Base-by-base conservation (phyloP, 1,140 invertebrate species). In the Scaptomyza hsui region DNA sequence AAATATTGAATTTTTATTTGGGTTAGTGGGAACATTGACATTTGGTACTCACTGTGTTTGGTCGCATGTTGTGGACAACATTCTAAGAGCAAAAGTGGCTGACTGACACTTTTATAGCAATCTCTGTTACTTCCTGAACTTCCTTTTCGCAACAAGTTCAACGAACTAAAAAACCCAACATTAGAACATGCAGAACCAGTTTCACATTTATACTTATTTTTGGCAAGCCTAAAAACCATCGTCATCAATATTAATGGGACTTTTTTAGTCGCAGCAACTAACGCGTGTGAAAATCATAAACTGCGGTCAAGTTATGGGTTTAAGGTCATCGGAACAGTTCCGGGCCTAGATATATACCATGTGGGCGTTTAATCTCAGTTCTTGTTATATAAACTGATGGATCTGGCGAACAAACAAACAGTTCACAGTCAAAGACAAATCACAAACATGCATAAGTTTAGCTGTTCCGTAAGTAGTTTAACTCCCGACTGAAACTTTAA, bases 221-320 rank as follows among this genome's bases (percentile, higher is more conserved):
- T 49, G 35, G 35, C 41, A 21, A 71, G 24, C 15, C 44, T n/a
- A 61, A 21, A 6, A 21, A 4, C 9, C 26, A 4, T 29, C 26
- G 9, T 44, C 21, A 59, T 75, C 48, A 59, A 85, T 69, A 72
- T 64, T 32, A 69, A 63, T 62, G 53, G 56, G 65, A 24, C 47
- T 68, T 61, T 47, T 52, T 83, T 86, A 86, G 81, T 75, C 60
- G 24, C 65, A 78, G 53, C 75, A 55, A 88, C 82, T 88, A 86
- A 60, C 24, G 75, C 51, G 78, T 88, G 83, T 49, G 82, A 88
- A 83, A 68, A 79, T 51, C 83, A 88, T 89, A 83, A 75, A 83
- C 45, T 12, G 67, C 57, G 83, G 72, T 71, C 77, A 88, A 61
- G 32, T 57, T 35, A 35, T 12, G 41, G 55, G 83, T 89, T 88